Conservation (phyloP, 2,888 invertebrate species). For the Apamea crenata region DNA sequence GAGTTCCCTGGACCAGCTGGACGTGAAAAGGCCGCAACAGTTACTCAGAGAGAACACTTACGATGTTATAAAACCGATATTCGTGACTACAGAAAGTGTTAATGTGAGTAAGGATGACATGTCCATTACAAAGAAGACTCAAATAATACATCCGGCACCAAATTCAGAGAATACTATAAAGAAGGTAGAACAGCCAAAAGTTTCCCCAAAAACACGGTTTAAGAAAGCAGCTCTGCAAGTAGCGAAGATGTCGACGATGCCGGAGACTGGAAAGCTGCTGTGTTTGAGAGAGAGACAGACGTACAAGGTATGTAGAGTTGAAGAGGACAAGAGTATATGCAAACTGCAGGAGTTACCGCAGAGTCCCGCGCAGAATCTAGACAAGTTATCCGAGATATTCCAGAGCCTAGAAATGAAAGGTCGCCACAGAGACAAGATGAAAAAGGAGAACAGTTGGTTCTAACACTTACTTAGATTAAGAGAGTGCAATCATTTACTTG, state of each 20-base stretch:
- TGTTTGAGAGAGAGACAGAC: constrained; percentile 84
- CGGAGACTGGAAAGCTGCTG: constrained; percentile 85
- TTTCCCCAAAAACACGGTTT: constrained; percentile 85
- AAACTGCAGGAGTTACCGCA: constrained; percentile 79
- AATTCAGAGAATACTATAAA: constrained; percentile 38
- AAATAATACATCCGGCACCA: constrained; percentile 13
- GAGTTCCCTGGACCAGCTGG: constrained; percentile 73
- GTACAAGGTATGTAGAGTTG: constrained; percentile 72
- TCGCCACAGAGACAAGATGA: constrained; percentile 83
- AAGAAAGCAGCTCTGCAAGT: constrained; percentile 86
- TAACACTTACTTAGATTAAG: constrained; percentile 71
- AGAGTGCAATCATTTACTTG: constrained; percentile 71
- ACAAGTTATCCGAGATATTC: constrained; percentile 86
- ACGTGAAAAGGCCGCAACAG: constrained; percentile 80
- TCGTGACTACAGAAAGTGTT: constrained; percentile 75
- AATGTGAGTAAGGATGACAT: constrained; percentile 71
- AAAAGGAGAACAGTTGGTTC: constrained; percentile 89
- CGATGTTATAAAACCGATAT: constrained; percentile 86
- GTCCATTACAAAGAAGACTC: constrained; percentile 53
- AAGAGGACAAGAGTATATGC: constrained; percentile 73
- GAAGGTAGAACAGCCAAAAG: constrained; percentile 62
- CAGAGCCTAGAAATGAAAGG: constrained; percentile 85
- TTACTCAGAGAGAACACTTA: constrained; percentile 87
- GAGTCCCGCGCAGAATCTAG: constrained; percentile 81
- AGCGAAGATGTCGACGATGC: constrained; percentile 82